These are phyloP conservation scores for Zaprionus gabonicus DNA, from an alignment of 1,140 invertebrate species.

Conservation along the genomic window DNA sequence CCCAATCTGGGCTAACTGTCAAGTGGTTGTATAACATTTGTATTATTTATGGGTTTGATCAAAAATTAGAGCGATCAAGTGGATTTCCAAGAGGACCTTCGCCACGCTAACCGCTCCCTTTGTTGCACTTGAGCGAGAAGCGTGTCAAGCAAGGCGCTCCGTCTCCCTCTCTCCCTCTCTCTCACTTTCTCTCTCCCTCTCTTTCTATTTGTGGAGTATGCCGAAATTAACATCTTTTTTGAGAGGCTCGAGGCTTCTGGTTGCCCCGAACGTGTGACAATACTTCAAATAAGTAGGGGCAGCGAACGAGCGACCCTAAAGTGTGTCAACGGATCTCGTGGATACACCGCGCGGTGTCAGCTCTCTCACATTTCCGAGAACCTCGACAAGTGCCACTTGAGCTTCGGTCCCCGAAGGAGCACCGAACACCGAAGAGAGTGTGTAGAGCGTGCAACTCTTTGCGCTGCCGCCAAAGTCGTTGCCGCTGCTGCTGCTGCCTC, in stretches of 20 bases:
- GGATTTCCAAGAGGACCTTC: slow-evolving; percentile 19
- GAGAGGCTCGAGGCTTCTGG: slow-evolving; percentile 11
- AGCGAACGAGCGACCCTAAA: slow-evolving; percentile 4
- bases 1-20: slow-evolving; percentile 32
- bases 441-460: neutral
- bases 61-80: slow-evolving; percentile 74
- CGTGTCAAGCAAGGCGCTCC: slow-evolving; percentile 20
- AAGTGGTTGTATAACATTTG: slow-evolving; percentile 63
- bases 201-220: neutral
- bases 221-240: slow-evolving; percentile 1
- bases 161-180: slow-evolving; percentile 4
- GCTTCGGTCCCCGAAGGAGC: slow-evolving; percentile 1
- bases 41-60: slow-evolving; percentile 77
- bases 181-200: neutral
- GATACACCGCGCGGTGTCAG: slow-evolving; percentile 48
- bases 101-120: neutral
- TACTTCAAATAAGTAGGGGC: slow-evolving; percentile 8
- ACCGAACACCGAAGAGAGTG: neutral
- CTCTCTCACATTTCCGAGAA: slow-evolving; percentile 58
- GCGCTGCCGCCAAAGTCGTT: neutral
- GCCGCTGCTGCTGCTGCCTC: neutral
- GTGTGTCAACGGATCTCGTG: slow-evolving; percentile 17
- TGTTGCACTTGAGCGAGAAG: slow-evolving; percentile 31
- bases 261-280: slow-evolving; percentile 38
- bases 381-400: slow-evolving; percentile 17